Base-by-base conservation (phyloP, 2,888 invertebrate species). In the Acrobasis suavella region DNA sequence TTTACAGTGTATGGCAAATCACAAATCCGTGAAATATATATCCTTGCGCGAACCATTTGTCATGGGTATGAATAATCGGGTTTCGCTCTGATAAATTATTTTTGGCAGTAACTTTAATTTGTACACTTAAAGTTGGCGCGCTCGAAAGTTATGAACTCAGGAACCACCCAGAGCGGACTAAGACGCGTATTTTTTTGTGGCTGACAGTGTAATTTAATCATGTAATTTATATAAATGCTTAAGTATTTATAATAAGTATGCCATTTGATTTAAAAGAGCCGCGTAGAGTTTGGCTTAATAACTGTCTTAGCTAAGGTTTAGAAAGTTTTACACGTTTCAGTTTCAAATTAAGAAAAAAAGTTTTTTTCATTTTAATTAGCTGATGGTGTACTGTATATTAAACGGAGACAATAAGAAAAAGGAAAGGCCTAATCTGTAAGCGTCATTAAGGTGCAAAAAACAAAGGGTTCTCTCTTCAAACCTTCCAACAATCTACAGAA, bases 11-110 rank as follows among this genome's bases (percentile, higher is more conserved):
- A 72, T 74, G 72, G 76, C 82, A 79, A 81, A 81, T 85, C 80
- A 78, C 80, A 85, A 87, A 89, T 86, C 89, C 86, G 78, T 86
- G 80, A 86, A 85, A 85, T 89, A 85, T 80, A 80, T 77, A 72
- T 70, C 68, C 71, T 66, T 56, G 69, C 67, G 62, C 73, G 61
- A 58, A 71, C 80, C 86, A 88, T 88, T 89, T 89, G 87, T 88
- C 89, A 86, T 80, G 72, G 75, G 78, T 81, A 80, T 88, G 82
- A 85, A 85, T 86, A 89, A 89, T 89, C 81, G 78, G 65, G 58
- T 62, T 64, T 65, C 69, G 70, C 59, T 67, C 75, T 82, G 82
- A 85, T 85, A 87, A 83, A 87, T 88, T 82, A 87, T 87, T 81
- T 88, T 86, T 83, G 87, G 81, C 83, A 80, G 72, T 73, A 70